These are phyloP conservation scores for Xiphydria camelus DNA, from an alignment of 2,888 invertebrate genomes.

Conservation along the genomic window DNA sequence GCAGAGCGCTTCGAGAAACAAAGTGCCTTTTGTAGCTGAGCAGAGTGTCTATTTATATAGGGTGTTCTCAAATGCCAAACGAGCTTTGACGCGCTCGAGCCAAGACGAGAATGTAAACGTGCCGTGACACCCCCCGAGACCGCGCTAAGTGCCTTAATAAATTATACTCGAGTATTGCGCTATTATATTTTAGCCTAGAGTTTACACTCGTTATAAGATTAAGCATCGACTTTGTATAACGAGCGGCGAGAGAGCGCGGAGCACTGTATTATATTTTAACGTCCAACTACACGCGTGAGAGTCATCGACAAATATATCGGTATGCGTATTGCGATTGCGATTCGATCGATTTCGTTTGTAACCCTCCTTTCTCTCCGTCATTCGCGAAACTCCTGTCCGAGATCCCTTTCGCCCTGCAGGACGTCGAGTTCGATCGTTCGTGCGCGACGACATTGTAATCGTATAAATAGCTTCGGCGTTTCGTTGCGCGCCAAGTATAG, in stretches of 20 bases:
- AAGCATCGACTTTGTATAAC: conserved; percentile 1
- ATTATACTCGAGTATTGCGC: conserved; percentile 40
- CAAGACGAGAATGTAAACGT: conserved; percentile 48
- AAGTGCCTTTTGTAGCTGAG: conserved; percentile 54
- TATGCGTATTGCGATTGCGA: too few species aligned
- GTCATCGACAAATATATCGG: too few species aligned
- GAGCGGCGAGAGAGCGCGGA: conserved; percentile 1
- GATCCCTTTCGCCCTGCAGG: too few species aligned
- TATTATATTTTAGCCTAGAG: conserved; percentile 5
- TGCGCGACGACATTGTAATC: too few species aligned
- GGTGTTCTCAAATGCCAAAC: conserved; percentile 53
- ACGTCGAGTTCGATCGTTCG: too few species aligned
- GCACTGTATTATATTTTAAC: conserved; percentile 2
- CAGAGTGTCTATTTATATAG: conserved; percentile 55
- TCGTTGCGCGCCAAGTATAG: too few species aligned
- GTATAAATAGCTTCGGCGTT: too few species aligned
- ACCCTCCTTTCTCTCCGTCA: too few species aligned
- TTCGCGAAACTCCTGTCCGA: too few species aligned
- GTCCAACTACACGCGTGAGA: too few species aligned
- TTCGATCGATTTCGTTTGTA: too few species aligned
- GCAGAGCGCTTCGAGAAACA: conserved; percentile 25
- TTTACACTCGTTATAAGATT: background rate
- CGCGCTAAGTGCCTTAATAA: conserved; percentile 54
- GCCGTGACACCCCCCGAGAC: conserved; percentile 48
- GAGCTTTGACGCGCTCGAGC: conserved; percentile 44